Evolutionary conservation across 2,888 invertebrate genomes (phyloP), one percentile per base, ranked within the genome.

Genomic region (Drosophila kambysellisi): DNA sequence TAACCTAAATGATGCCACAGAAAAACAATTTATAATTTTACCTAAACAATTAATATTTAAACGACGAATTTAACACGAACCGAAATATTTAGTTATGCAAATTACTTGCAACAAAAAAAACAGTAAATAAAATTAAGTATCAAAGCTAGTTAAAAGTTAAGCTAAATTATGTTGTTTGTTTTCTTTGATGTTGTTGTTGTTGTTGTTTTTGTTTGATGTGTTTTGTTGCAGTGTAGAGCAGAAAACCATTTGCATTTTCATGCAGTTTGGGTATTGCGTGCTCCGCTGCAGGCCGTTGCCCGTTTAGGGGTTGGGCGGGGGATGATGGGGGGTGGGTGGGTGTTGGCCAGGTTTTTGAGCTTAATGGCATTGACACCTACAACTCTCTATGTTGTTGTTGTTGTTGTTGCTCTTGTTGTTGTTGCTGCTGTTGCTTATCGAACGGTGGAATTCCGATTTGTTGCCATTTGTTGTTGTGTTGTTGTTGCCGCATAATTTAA

Each of bases 401-500:
- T 20, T 25, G 20, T 25, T 52, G 57, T 20, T 25, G 20, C 1
- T 60, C 60, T 61, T 56, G 56, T 57, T 57, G 8, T 39, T 56
- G 37, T 29, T 29, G 35, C n/a, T 33, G 52, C 50, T 60, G 76
- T 65, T 80, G 78, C 78, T 65, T 70, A 75, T 79, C 80, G 66
- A 64, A 81, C 68, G 65, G 76, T 78, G 76, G 65, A 71, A 76
- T 80, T 78, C 81, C 81, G 70, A 70, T 78, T 79, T 78, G 72
- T 71, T 71, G 66, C 51, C 30, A 43, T 46, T 64, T 64, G 30
- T 15, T 61, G 64, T 58, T 64, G 63, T 65, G 57, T 58, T 64
- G 63, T 65, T 67, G 62, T 63, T 77, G 84, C 66, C 69, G 86
- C 83, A 83, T 83, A 83, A 83, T 85, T 83, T 88, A 85, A 82